phyloP scores from a whole-genome alignment of 1,140 invertebrate genomes.

The Heliconius congener region DNA sequence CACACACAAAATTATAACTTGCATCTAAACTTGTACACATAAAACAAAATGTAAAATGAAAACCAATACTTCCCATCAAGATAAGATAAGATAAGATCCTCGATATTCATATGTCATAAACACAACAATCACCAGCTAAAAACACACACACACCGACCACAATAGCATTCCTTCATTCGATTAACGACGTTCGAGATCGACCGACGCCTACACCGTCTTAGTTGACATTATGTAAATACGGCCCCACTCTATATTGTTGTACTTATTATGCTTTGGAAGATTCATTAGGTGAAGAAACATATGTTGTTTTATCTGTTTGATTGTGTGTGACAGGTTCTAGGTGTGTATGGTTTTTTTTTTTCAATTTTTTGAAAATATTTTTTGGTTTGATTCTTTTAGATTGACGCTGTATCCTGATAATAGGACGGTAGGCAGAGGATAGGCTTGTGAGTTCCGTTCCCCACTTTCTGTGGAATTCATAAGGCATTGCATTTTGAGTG shows the following conservation, averaged over 20 bases:
- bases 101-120: conserved; percentile 27
- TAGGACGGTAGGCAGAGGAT: no score
- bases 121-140: conserved; percentile 54
- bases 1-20: neutral
- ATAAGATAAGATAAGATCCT: conserved; percentile 28
- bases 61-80: conserved; percentile 30
- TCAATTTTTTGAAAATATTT: neutral
- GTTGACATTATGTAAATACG: conserved; percentile 81
- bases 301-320: conserved; percentile 72
- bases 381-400: neutral
- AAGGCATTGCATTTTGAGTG: no score
- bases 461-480: no score
- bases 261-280: conserved; percentile 77
- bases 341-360: neutral
- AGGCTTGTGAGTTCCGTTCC: no score
- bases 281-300: conserved; percentile 81
- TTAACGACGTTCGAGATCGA: conserved; percentile 73
- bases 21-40: neutral
- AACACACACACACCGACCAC: conserved; percentile 64
- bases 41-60: neutral
- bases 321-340: conserved; percentile 1
- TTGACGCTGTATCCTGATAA: no score
- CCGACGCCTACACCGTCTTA: conserved; percentile 78
- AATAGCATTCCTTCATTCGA: conserved; percentile 75
- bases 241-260: conserved; percentile 74